Percentiles rank a stretch among this genome's conserved stretches.
phyloP scores from a whole-genome alignment of 2,888 invertebrate species.

The Drosophila pegasa region DNA sequence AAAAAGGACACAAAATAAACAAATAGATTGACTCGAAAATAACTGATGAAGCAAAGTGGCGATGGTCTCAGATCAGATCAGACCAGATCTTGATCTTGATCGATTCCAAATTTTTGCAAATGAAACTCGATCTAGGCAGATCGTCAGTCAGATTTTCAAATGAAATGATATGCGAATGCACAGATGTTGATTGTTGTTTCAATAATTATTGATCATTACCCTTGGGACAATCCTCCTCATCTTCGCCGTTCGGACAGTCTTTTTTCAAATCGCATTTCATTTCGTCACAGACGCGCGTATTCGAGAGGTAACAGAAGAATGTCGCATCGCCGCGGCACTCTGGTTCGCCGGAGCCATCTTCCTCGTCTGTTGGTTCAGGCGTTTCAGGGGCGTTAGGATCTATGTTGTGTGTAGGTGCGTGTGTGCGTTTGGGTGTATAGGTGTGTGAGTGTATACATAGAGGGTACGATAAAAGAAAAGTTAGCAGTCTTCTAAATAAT shows the following conservation, averaged over 20 bases:
- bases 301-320: slow-evolving; percentile 71
- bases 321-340: slow-evolving; percentile 82
- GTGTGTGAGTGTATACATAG: slow-evolving; percentile 23
- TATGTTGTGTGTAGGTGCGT: slow-evolving; percentile 21
- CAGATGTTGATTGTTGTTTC: neutral
- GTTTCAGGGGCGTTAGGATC: slow-evolving; percentile 19
- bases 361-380: slow-evolving; percentile 20
- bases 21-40: slow-evolving; percentile 21
- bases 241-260: slow-evolving; percentile 83
- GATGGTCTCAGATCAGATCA: neutral
- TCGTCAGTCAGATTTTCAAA: neutral
- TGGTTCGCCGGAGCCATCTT: slow-evolving; percentile 61
- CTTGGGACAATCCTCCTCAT: slow-evolving; percentile 77
- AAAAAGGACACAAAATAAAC: slow-evolving; percentile 11
- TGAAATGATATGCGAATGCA: slow-evolving; percentile 1
- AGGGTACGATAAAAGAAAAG: slow-evolving; percentile 19
- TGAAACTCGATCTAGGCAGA: slow-evolving; percentile 5
- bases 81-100: neutral
- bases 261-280: slow-evolving; percentile 77
- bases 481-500: slow-evolving; percentile 35
- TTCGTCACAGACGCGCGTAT: slow-evolving; percentile 78
- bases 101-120: neutral
- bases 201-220: slow-evolving; percentile 44
- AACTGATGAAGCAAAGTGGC: slow-evolving; percentile 20
- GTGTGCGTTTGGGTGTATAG: slow-evolving; percentile 2